Percentiles rank a stretch among this genome's conserved stretches.
Conservation (phyloP, 2,113 vertebrate species). For the Acrocephalus arundinaceus region DNA sequence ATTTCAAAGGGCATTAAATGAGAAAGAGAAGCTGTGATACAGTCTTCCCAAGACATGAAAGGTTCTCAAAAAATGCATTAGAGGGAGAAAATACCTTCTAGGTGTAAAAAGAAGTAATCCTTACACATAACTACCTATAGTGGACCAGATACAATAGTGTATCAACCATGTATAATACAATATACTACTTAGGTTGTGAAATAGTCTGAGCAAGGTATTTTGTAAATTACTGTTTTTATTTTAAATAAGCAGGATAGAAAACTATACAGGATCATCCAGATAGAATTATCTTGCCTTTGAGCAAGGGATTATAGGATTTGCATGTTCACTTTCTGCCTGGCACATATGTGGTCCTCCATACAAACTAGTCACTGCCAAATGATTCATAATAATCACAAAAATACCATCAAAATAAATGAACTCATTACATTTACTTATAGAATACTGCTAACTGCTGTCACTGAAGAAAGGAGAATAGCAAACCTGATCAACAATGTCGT, state of each 20-base stretch:
- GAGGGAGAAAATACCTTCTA: neutral
- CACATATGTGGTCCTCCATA: neutral
- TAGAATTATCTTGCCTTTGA: neutral
- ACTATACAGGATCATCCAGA: neutral
- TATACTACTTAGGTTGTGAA: neutral
- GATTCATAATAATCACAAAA: neutral
- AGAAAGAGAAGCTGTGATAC: neutral
- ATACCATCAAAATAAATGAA: neutral
- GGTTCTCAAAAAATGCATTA: neutral
- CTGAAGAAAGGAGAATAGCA: constrained; percentile 47
- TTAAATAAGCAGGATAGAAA: neutral
- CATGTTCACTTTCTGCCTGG: neutral
- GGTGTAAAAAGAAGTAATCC: neutral
- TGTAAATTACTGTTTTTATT: neutral
- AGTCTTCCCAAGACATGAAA: neutral
- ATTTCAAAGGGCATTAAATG: neutral
- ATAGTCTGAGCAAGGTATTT: neutral
- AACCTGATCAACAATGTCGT: constrained; percentile 99
- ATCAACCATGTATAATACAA: neutral
- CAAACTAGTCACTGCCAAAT: neutral
- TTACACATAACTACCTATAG: neutral
- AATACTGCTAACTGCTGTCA: neutral
- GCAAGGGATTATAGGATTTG: neutral
- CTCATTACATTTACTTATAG: neutral
- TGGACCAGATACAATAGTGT: neutral